Base-by-base conservation (phyloP, 92 coral and sea anemone genomes). In the Parazoanthus swiftii region DNA sequence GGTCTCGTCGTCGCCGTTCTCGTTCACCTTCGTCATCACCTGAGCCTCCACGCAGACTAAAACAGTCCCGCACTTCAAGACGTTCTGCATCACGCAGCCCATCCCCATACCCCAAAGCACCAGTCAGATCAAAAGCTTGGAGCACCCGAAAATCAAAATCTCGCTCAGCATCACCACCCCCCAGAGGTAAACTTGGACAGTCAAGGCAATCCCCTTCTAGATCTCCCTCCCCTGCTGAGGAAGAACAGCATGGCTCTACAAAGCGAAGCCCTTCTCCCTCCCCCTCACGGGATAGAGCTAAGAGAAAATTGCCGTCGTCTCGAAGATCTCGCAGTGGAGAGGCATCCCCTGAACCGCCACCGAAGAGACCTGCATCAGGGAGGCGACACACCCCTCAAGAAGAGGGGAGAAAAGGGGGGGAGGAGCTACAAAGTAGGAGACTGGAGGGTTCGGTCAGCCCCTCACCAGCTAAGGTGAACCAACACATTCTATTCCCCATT, bases 271-370 rank as follows among this genome's bases (percentile, higher is more conserved):
- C 92, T 16, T 80, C 78, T 16, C 84, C 84, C 36, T 73, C 82
- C 6, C 94, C 93, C 16, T 79, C 93, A n/a, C 93, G 91, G 79
- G 92, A 91, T 71, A 91, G 89, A 75, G 81, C 66, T 20, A 91
- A 94, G 77, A 93, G 91, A 2, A 92, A 93, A 6, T 29, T 58
- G 43, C 76, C 86, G 23, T 44, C 20, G n/a, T n/a, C n/a, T n/a
- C n/a, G n/a, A n/a, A n/a, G n/a, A n/a, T n/a, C n/a, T n/a, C n/a
- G n/a, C n/a, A 92, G 95, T 56, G 92, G 66, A 65, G 96, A 92
- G 59, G 88, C 80, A 66, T 88, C 92, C 43, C 92, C 86, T 71
- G 95, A 91, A 86, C 90, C 89, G 79, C 92, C 92, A 10, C 81
- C 86, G n/a, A 90, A 89, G 54, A 93, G 90, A 81, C 90, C 89